A percentile compares a stretch with the other conserved stretches of the same genome.
Evolutionary conservation across 2,888 invertebrate species (phyloP).

Genomic region (Arrhopalites spinosus): DNA sequence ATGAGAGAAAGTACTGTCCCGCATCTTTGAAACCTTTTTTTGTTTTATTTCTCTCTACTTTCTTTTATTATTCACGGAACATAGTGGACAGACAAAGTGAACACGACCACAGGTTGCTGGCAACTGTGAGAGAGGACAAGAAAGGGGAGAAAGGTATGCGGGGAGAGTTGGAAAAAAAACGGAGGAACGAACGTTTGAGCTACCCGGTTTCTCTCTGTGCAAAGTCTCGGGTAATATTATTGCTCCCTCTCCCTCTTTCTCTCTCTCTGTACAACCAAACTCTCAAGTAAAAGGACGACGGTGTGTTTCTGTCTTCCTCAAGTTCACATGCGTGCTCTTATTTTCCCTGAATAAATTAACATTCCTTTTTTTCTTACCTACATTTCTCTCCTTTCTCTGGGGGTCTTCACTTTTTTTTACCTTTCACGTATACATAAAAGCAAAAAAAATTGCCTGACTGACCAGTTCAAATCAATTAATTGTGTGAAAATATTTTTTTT

Average conservation of each 20-base stretch:
- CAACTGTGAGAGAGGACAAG: conserved; percentile 43
- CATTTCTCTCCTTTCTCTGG: neutral
- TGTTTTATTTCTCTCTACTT: too few species aligned
- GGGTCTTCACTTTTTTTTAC: too few species aligned
- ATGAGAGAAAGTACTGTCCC: neutral
- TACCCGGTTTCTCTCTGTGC: conserved; percentile 10
- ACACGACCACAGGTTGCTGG: conserved; percentile 52
- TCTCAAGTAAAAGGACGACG: too few species aligned
- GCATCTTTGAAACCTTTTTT: neutral
- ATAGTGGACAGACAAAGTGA: conserved; percentile 41
- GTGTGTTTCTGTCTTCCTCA: conserved; percentile 6
- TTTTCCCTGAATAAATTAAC: conserved; percentile 17
- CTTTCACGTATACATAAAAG: too few species aligned
- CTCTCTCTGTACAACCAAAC: neutral
- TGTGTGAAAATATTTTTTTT: too few species aligned
- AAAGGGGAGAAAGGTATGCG: neutral
- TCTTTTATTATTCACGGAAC: neutral
- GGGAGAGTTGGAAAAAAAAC: neutral
- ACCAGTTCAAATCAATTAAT: neutral
- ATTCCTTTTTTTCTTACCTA: neutral
- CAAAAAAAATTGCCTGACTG: neutral
- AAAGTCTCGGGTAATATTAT: neutral
- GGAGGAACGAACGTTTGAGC: neutral
- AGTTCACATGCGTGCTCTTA: conserved; percentile 15
- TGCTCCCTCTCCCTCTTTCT: conserved; percentile 4